Evolutionary conservation across 2,888 invertebrate species (phyloP), one percentile per base, ranked within the genome.

Genomic region (Eupithecia dodoneata): DNA sequence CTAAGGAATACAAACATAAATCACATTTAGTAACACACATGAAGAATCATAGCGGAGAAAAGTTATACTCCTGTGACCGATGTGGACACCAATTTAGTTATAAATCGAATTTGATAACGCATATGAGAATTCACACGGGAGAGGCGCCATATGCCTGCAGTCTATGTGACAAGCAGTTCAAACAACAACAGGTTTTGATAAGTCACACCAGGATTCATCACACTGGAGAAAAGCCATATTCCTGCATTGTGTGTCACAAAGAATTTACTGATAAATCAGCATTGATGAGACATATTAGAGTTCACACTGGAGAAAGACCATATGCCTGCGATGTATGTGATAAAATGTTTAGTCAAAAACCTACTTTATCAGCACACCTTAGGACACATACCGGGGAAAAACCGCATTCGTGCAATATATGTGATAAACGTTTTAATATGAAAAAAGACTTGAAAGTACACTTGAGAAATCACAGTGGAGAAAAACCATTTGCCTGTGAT

Each of bases 1-100:
- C 72, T 42, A 75, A 72, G 4, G 55, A 73, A 0, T 74, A 78
- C 44, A 52, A 13, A 5, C 76, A 75, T 13, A 71, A 67, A 44
- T 79, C 66, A 15, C 74, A 81, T 9, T 70, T 81, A 30, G 75
- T 76, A 45, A 69, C 76, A 41, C 76, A 75, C n/a, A 30, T 75
- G 4, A 76, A 15, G 5, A 90, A 93, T 0, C 94, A 94, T 75
- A 81, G 42, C 13, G 69, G 7, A 2, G 30, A 47, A 65, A 72
- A 65, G 30, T 44, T 41, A 9, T 52, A 30, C 13, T 55, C 45
- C 2, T 74, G 74, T 45, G 67, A 67, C 7, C 18, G 18, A 1
- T 74, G 74, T 45, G 70, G 41, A 15, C 70, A 63, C 3, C 30
- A 45, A 12, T 74, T 70, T 12, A 47, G 6, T 2, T 41, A 74